phyloP scores from a whole-genome alignment of 2,888 invertebrate species.

The Scaptomyza flava region DNA sequence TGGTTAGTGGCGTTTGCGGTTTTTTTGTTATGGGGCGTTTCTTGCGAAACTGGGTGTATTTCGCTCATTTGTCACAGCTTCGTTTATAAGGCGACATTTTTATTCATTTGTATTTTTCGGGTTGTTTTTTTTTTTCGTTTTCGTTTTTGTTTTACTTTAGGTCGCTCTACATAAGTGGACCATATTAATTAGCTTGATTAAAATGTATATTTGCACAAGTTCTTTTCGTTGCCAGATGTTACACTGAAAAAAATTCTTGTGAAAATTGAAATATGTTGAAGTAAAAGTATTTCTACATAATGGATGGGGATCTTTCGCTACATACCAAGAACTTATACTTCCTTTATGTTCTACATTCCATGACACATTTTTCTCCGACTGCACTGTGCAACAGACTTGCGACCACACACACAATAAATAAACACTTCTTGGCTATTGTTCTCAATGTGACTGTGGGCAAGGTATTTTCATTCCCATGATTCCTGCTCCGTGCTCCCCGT shows the following conservation, averaged over 20 bases:
- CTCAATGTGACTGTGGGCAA: constrained; percentile 51
- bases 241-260: not conserved
- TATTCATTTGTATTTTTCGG: constrained; percentile 35
- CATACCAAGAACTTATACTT: no score
- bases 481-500: constrained; percentile 3
- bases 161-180: constrained; percentile 55
- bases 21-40: not conserved
- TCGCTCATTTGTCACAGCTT: constrained; percentile 54
- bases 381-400: not conserved
- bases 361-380: not conserved
- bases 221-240: constrained; percentile 50
- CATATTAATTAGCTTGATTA: constrained; percentile 79
- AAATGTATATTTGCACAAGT: constrained; percentile 72
- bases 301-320: no score
- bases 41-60: constrained; percentile 12
- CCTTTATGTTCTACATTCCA: not conserved
- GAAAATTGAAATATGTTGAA: no score
- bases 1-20: not conserved
- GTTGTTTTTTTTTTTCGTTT: not conserved
- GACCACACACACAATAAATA: constrained; percentile 60
- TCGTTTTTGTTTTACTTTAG: not conserved
- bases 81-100: constrained; percentile 31
- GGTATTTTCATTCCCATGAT: constrained; percentile 38
- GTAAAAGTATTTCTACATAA: no score
- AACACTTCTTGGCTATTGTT: constrained; percentile 66